Base-by-base conservation (phyloP, 2,888 invertebrate species). In the Eupithecia inturbata region DNA sequence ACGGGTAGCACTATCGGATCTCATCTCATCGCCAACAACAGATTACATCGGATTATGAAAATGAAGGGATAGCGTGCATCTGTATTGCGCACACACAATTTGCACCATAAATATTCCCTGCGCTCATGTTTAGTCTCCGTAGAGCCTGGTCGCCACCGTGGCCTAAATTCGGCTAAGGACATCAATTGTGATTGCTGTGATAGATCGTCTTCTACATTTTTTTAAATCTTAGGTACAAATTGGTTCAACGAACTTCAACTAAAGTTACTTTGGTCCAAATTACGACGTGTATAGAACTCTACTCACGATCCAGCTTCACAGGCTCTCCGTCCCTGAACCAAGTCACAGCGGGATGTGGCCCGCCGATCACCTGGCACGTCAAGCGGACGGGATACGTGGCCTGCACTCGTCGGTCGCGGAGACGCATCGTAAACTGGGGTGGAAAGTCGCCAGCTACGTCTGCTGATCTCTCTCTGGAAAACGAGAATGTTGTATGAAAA, bases 351-450 rank as follows among this genome's bases (percentile, higher is more conserved):
- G 98, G 97, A 3, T 94, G 87, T 0, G 98, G 98, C 79, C 95
- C 95, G 0, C 98, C 98, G 14, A 96, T 95, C 3, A 97, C 96
- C 90, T 98, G 97, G 83, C 98, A 98, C 0, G 98, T 98, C 36
- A 98, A 93, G 41, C 98, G 95, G 7, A 98, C 97, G 0, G 98
- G 98, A 88, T 97, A 97, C 0, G 97, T 96, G 2, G 96, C 96
- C 89, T 98, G 97, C 0, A 98, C 97, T n/a, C 97, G 95, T 33
- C 98, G 94, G 87, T 98, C 97, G 5, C 97, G 95, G 10, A 98
- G 92, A 3, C 98, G 95, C 97, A 98, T 97, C 1, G 97, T 97
- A 85, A 98, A 98, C 87, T 97, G 97, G 0, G 98, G 98, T 0
- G 97, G 96, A 72, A 95, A 94, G 75, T 96, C 96, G 1, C 92